Evolutionary conservation across 2,888 invertebrate genomes (phyloP), one percentile per base, ranked within the genome.

Genomic region (Patella ulyssiponensis): DNA sequence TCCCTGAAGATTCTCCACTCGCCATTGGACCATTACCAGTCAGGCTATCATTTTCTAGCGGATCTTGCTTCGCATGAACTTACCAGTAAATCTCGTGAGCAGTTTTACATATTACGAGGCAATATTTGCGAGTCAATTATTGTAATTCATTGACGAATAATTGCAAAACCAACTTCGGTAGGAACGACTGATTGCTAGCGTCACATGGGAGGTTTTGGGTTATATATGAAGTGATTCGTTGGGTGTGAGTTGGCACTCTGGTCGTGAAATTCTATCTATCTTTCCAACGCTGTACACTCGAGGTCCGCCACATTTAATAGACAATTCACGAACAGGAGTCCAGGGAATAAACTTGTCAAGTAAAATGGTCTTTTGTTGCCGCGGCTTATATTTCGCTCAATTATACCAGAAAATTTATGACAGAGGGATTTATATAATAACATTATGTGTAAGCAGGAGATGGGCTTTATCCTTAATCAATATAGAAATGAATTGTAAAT

Each of bases 231-330:
- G 76, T 54, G 69, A 51, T 76, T 71, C 56, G 64, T 23, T 23
- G 23, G 64, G 64, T 23, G 64, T 64, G 76, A 27, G 70, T 12
- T 17, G 71, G 76, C 56, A 71, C 33, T 33, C 53, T 23, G 71
- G 58, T 71, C 27, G 52, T 76, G 76, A 71, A 76, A 76, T 56
- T 71, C 76, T 76, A 76, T 76, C 76, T 76, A 76, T 56, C 71
- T 71, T 44, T 54, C 71, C 51, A 76, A 71, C 71, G 71, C 71
- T 76, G 76, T 76, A 71, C 44, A 71, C 71, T 76, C 58, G 71
- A 58, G 71, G 71, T 44, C 58, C 71, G 71, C 56, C 54, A 71
- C 71, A 54, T 76, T 76, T 76, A 76, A 76, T 76, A 76, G 76
- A 76, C 71, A 71, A 71, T 76, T 76, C 76, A 76, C 76, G 58